phyloP scores from a whole-genome alignment of 2,888 invertebrate genomes.

The Platerodrilus igneus region DNA sequence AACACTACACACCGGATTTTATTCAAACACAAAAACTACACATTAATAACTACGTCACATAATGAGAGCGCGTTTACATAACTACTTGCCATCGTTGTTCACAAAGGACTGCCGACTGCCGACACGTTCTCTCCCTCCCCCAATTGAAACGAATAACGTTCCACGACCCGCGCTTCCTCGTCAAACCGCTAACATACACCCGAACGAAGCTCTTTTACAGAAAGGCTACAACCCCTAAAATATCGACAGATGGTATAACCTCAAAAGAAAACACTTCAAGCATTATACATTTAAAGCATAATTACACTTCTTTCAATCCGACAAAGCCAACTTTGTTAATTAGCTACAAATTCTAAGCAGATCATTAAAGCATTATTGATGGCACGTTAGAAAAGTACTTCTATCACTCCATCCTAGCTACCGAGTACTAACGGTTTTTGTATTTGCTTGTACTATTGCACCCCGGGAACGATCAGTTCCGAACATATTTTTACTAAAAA shows the following conservation, averaged over 20 bases:
- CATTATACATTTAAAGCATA: conserved; percentile 20
- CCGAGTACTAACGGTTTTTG: too few relatives aligned
- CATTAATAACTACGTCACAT: not conserved
- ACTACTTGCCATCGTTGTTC: conserved; percentile 35
- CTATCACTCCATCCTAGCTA: too few relatives aligned
- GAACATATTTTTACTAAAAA: conserved; percentile 47
- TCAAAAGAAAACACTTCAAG: conserved; percentile 25
- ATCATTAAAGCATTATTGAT: too few relatives aligned
- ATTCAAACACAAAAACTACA: not conserved
- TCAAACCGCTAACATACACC: conserved; percentile 48
- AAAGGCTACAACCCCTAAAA: conserved; percentile 47
- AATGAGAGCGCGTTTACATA: conserved; percentile 18
- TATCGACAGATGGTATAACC: conserved; percentile 41
- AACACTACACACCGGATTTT: conserved; percentile 7
- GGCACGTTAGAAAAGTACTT: too few relatives aligned
- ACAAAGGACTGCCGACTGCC: conserved; percentile 45
- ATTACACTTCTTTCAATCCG: too few relatives aligned
- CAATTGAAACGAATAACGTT: conserved; percentile 25
- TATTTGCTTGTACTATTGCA: conserved; percentile 45
- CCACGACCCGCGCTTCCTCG: conserved; percentile 32
- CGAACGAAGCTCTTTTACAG: conserved; percentile 44
- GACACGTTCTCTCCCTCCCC: conserved; percentile 28
- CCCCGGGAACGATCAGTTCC: conserved; percentile 48
- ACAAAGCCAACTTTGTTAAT: too few relatives aligned
- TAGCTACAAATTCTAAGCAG: too few relatives aligned